A percentile compares a stretch with the other conserved stretches of the same genome.
These are phyloP conservation scores for Polia nebulosa DNA, from an alignment of 2,888 invertebrate genomes.

Conservation along the genomic window DNA sequence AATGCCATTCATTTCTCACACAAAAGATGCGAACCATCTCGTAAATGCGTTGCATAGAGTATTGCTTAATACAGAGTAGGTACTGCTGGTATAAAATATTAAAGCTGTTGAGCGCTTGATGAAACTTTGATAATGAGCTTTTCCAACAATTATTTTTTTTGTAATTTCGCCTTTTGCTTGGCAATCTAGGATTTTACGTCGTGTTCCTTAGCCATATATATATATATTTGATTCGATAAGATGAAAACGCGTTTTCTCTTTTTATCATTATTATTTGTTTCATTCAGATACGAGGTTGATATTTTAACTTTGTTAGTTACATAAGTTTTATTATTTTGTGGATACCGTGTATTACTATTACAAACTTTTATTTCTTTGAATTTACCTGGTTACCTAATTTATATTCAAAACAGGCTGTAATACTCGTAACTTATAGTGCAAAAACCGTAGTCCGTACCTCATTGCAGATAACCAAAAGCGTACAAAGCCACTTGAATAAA, in stretches of 20 bases:
- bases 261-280: too few relatives aligned
- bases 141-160: too few relatives aligned
- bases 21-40: constrained; percentile 44
- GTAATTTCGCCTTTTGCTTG: too few relatives aligned
- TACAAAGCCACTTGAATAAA: constrained; percentile 9
- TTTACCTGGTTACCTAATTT: not conserved
- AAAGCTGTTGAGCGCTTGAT: constrained; percentile 12
- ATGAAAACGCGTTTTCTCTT: too few relatives aligned
- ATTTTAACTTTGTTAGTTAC: too few relatives aligned
- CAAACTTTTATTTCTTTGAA: not conserved
- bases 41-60: constrained; percentile 50
- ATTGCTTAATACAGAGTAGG: constrained; percentile 34
- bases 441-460: constrained; percentile 20
- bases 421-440: constrained; percentile 3
- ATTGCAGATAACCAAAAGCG: constrained; percentile 24
- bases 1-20: constrained; percentile 44
- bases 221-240: too few relatives aligned
- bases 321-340: too few relatives aligned
- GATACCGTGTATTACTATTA: too few relatives aligned
- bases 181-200: too few relatives aligned
- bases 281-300: too few relatives aligned
- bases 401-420: constrained; percentile 18
- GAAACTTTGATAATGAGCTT: not conserved
- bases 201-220: too few relatives aligned
- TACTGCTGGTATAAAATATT: constrained; percentile 10